phyloP scores from a whole-genome alignment of 2,797 vertebrate genomes.

The Distichodus sexfasciatus region DNA sequence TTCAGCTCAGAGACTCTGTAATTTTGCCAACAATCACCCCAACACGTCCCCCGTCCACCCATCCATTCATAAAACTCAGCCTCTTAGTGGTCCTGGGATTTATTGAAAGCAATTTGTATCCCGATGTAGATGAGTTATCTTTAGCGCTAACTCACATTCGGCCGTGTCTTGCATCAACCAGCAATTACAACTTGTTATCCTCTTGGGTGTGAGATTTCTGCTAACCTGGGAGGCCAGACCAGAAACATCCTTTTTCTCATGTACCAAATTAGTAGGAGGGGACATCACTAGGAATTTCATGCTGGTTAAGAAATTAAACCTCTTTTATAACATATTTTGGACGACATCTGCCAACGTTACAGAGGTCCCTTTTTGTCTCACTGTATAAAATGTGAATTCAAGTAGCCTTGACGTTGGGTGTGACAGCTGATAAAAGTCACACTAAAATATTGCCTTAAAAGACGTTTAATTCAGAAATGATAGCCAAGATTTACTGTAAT shows the following conservation, averaged over 20 bases:
- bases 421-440: no score
- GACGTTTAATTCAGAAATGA: no score
- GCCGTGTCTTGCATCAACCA: conserved; percentile 72
- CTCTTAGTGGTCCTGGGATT: conserved; percentile 80
- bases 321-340: no score
- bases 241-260: conserved; percentile 64
- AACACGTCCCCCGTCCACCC: conserved; percentile 69
- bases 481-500: no score
- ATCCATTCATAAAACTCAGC: conserved; percentile 82
- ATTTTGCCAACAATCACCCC: conserved; percentile 75
- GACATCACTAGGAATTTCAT: no score
- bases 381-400: no score
- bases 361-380: no score
- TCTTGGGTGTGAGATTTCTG: conserved; percentile 72
- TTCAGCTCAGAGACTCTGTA: conserved; percentile 74
- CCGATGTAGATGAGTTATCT: conserved; percentile 77
- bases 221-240: conserved; percentile 64
- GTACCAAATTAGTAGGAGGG: conserved; percentile 29
- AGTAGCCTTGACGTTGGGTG: no score
- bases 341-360: no score
- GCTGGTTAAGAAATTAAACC: no score
- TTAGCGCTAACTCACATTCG: conserved; percentile 74
- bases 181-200: conserved; percentile 72
- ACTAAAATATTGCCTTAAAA: no score
- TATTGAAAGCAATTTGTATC: conserved; percentile 82